A percentile compares a stretch with the other conserved stretches of the same genome.
These are phyloP conservation scores for Galendromus occidentalis DNA, from an alignment of 1,140 invertebrate species.

Conservation along the genomic window DNA sequence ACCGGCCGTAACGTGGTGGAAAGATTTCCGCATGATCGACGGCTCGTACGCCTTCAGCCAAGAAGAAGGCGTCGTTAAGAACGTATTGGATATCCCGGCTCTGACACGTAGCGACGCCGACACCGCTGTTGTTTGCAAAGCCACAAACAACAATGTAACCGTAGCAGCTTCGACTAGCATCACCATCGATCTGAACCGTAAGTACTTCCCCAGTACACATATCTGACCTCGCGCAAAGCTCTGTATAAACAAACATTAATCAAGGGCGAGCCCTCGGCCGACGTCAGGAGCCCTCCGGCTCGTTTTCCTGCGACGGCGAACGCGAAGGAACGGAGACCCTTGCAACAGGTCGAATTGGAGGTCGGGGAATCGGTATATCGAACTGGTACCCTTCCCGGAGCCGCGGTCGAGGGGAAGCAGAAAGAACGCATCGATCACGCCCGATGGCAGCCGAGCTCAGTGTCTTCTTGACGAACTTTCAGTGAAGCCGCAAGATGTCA, in stretches of 20 bases:
- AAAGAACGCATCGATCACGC: too few species aligned
- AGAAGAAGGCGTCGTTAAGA: constrained; percentile 33
- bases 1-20: constrained; percentile 60
- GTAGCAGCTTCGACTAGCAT: constrained; percentile 38
- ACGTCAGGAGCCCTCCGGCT: too few species aligned
- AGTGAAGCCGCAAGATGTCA: constrained; percentile 60
- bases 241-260: too few species aligned
- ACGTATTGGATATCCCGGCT: constrained; percentile 34
- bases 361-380: too few species aligned
- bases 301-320: too few species aligned
- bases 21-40: constrained; percentile 47
- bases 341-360: too few species aligned
- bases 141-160: constrained; percentile 56
- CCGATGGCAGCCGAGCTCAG: neutral
- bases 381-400: too few species aligned
- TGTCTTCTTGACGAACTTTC: constrained; percentile 25
- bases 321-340: too few species aligned
- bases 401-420: too few species aligned
- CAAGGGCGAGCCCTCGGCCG: too few species aligned
- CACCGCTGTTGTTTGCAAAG: constrained; percentile 55
- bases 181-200: constrained; percentile 14
- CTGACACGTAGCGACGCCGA: constrained; percentile 48
- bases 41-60: constrained; percentile 35
- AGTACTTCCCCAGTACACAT: constrained; percentile 13
- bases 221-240: too few species aligned